phyloP scores from a whole-genome alignment of 1,140 invertebrate species.

The Diabrotica undecimpunctata region DNA sequence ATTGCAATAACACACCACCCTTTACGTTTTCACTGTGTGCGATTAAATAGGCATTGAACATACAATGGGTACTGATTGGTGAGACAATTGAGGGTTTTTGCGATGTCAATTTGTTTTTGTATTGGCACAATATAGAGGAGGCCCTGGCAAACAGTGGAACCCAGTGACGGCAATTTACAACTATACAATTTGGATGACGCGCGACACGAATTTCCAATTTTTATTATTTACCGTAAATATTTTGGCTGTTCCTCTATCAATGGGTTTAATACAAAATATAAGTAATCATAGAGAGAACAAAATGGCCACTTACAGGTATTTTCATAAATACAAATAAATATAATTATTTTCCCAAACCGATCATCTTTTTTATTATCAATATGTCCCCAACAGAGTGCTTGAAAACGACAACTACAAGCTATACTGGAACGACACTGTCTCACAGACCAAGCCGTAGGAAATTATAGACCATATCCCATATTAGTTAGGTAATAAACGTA shows the following conservation, averaged over 20 bases:
- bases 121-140: slow-evolving; percentile 38
- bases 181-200: slow-evolving; percentile 41
- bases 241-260: not conserved
- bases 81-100: slow-evolving; percentile 48
- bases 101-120: slow-evolving; percentile 49
- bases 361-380: too few species aligned
- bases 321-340: too few species aligned
- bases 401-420: too few species aligned
- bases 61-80: slow-evolving; percentile 46
- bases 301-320: not conserved
- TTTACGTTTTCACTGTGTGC: slow-evolving; percentile 30
- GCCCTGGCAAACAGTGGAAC: slow-evolving; percentile 37
- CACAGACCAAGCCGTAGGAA: too few species aligned
- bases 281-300: not conserved
- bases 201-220: slow-evolving; percentile 44
- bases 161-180: slow-evolving; percentile 41
- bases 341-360: too few species aligned
- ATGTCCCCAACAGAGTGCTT: too few species aligned
- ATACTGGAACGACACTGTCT: too few species aligned
- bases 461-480: too few species aligned
- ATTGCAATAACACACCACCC: slow-evolving; percentile 26
- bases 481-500: too few species aligned
- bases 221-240: slow-evolving; percentile 22
- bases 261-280: not conserved
- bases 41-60: slow-evolving; percentile 44